Evolutionary conservation across 2,113 vertebrate species (phyloP).

Genomic region (Eleginops maclovinus): DNA sequence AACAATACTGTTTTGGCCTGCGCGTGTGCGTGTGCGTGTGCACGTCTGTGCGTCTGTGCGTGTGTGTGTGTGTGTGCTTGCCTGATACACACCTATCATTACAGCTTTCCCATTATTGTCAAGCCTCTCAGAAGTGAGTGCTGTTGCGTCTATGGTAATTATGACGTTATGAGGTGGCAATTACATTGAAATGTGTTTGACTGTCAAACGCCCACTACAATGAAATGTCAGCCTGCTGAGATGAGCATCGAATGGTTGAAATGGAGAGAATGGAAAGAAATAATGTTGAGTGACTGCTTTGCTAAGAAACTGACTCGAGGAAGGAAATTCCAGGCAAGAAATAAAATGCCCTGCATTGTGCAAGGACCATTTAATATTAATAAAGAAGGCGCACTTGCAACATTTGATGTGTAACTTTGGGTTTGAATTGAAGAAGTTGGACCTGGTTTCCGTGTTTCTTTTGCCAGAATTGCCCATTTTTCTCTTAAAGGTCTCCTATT

Average conservation of each 20-base stretch:
- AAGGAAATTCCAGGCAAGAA: slow-evolving; percentile 40
- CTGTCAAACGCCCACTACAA: slow-evolving; percentile 80
- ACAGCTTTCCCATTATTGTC: slow-evolving; percentile 80
- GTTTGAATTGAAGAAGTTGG: slow-evolving; percentile 27
- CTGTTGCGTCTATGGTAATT: slow-evolving; percentile 76
- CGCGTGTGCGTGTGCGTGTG: slow-evolving; percentile 18
- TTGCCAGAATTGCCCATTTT: too few relatives aligned
- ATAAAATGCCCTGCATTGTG: slow-evolving; percentile 31
- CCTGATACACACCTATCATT: slow-evolving; percentile 81
- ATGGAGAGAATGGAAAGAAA: slow-evolving; percentile 77
- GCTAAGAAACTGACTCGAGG: slow-evolving; percentile 64
- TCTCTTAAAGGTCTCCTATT: too few relatives aligned
- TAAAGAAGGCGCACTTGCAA: slow-evolving; percentile 25
- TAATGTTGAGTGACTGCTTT: slow-evolving; percentile 67
- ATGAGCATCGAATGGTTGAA: slow-evolving; percentile 75
- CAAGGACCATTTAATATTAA: slow-evolving; percentile 33
- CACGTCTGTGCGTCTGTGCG: slow-evolving; percentile 16
- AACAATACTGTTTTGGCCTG: slow-evolving; percentile 64
- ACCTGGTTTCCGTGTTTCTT: not conserved
- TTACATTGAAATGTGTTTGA: slow-evolving; percentile 82
- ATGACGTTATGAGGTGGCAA: slow-evolving; percentile 81
- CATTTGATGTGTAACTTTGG: slow-evolving; percentile 37
- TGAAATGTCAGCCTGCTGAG: slow-evolving; percentile 73
- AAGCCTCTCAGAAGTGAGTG: slow-evolving; percentile 77
- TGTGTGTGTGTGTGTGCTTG: slow-evolving; percentile 21